Evolutionary conservation across 2,113 vertebrate species (phyloP), one percentile per base, ranked within the genome.

Genomic region (Cyanoramphus novaezelandiae): DNA sequence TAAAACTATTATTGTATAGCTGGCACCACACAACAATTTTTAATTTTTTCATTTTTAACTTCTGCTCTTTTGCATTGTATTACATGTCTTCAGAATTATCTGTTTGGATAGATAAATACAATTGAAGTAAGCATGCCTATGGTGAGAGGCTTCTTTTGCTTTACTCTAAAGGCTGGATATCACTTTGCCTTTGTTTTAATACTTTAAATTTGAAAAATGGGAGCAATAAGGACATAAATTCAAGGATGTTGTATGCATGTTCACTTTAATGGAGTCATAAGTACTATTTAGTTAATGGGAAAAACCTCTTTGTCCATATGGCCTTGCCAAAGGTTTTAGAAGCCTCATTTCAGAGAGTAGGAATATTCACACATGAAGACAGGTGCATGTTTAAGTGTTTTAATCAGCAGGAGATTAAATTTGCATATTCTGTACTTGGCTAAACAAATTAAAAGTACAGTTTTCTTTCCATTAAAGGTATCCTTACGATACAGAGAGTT

Each of bases 1-100:
- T 93, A 92, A 89, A 95, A 92, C 93, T 93, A 85, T 76, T 64
- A 33, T 49, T 62, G 70, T 41, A 72, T 37, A 79, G 88, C 71
- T 95, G 92, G 84, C 76, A 92, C 75, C 70, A 92, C 72, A 71
- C 72, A 91, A 89, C 20, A 33, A 68, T 35, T 53, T 83, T 79
- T 86, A 7, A 17, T 86, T 90, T 75, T 21, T 94, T 86, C 81
- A 76, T 75, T 24, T 21, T 94, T 86, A 79, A 74, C 46, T 93
- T 70, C 86, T 88, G 72, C 71, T 95, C 84, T 77, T 93, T 82
- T 90, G 78, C 43, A 65, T 52, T 75, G 8, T 5, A 55, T 63
- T 24, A 17, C 3, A 9, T n/a, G 13, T 67, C 60, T 67, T 60
- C 65, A 86, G 39, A 90, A 70, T 44, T 44, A 80, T 17, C 71